phyloP scores from a whole-genome alignment of 2,888 invertebrate species.

The Ectobius pallidus region DNA sequence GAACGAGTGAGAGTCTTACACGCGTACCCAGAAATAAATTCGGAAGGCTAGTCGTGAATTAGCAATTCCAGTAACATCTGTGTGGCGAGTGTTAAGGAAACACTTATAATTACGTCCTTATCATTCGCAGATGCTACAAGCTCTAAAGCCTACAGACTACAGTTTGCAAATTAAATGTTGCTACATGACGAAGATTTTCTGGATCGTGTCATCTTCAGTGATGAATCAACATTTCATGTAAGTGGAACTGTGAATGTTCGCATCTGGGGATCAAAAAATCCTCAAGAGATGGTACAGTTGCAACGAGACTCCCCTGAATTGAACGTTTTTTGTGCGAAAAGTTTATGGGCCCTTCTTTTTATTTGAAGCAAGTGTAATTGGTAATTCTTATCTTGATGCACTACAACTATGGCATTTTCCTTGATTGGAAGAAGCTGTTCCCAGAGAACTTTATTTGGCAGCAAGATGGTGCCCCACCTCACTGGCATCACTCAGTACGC shows the following conservation, averaged over 20 bases:
- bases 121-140: constrained; percentile 25
- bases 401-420: no score
- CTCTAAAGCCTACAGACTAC: constrained; percentile 28
- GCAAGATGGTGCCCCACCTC: no score
- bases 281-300: constrained; percentile 14
- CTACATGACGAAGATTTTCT: constrained; percentile 30
- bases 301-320: constrained; percentile 22
- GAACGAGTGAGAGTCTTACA: no score
- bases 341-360: constrained; percentile 24
- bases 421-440: no score
- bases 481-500: no score
- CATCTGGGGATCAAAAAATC: constrained; percentile 19
- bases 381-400: no score
- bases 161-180: constrained; percentile 27
- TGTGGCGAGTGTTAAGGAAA: no score
- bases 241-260: constrained; percentile 27
- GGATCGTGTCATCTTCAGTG: constrained; percentile 33
- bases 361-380: no score
- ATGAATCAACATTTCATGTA: constrained; percentile 34
- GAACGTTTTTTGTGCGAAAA: constrained; percentile 28
- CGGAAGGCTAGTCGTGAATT: no score
- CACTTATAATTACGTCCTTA: background rate
- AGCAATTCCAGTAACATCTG: no score
- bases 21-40: no score
- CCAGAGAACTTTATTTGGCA: no score